Evolutionary conservation across 2,113 vertebrate species (phyloP).

Genomic region (Cololabis saira): DNA sequence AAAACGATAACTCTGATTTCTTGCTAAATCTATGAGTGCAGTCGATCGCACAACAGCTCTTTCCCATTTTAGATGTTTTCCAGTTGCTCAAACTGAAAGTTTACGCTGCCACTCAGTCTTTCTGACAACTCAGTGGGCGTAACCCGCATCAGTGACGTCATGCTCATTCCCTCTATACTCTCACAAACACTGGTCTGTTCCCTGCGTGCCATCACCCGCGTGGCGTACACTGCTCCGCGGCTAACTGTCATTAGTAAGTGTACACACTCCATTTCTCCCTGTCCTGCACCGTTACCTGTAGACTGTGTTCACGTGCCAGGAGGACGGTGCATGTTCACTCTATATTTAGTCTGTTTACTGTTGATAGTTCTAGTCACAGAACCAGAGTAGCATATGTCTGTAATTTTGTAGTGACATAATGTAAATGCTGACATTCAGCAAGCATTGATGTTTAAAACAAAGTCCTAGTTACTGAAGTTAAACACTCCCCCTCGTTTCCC

Average conservation of each 20-base stretch:
- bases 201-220: too few species aligned
- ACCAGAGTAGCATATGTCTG: slow-evolving; percentile 77
- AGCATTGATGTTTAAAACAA: slow-evolving; percentile 58
- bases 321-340: slow-evolving; percentile 52
- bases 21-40: too few species aligned
- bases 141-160: too few species aligned
- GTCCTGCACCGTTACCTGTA: slow-evolving; percentile 59
- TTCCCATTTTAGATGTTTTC: too few species aligned
- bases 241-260: slow-evolving; percentile 61
- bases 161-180: slow-evolving; percentile 78
- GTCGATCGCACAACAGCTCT: too few species aligned
- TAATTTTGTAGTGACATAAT: slow-evolving; percentile 71
- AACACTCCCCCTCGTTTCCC: slow-evolving; percentile 64
- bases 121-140: too few species aligned
- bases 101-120: too few species aligned
- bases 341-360: slow-evolving; percentile 38
- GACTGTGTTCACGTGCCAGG: slow-evolving; percentile 46
- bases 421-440: slow-evolving; percentile 86
- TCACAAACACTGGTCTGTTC: slow-evolving; percentile 54
- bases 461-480: slow-evolving; percentile 83
- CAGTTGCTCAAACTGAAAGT: too few species aligned
- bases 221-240: slow-evolving; percentile 45
- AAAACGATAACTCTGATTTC: too few species aligned
- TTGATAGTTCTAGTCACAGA: slow-evolving; percentile 47
- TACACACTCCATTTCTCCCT: slow-evolving; percentile 47